phyloP scores from a whole-genome alignment of 2,888 invertebrate species.

The Balanococcus diminutus region DNA sequence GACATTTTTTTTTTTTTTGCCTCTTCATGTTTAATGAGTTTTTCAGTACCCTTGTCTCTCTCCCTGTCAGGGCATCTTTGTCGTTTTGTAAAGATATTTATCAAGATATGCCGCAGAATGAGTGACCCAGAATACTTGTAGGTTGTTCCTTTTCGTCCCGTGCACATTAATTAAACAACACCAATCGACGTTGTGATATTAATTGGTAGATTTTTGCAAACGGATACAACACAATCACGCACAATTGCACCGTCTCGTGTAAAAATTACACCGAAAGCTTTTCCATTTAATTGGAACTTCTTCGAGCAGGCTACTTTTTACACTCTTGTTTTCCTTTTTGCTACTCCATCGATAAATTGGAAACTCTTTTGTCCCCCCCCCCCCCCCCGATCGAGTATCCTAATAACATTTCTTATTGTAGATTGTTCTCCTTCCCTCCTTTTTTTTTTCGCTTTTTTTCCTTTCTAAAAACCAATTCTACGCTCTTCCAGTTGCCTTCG shows the following conservation, averaged over 20 bases:
- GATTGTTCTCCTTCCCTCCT: not conserved
- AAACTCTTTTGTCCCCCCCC: not conserved
- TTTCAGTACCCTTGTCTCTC: not conserved
- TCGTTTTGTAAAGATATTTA: not conserved
- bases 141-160: no score
- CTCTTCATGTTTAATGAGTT: not conserved
- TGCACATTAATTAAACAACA: not conserved
- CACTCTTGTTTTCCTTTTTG: not conserved
- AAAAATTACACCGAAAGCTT: not conserved
- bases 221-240: not conserved
- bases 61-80: not conserved
- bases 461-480: not conserved
- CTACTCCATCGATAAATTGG: not conserved
- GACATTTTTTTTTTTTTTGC: not conserved
- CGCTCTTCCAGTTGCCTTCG: not conserved
- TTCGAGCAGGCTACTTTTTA: not conserved
- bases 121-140: not conserved
- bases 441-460: not conserved
- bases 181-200: not conserved
- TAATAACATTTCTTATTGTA: constrained; percentile 9
- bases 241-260: not conserved
- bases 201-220: constrained; percentile 4
- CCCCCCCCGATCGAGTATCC: not conserved
- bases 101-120: not conserved
- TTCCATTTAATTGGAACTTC: not conserved